Conservation (phyloP, 2,888 invertebrate species). For the Conistra vaccinii region DNA sequence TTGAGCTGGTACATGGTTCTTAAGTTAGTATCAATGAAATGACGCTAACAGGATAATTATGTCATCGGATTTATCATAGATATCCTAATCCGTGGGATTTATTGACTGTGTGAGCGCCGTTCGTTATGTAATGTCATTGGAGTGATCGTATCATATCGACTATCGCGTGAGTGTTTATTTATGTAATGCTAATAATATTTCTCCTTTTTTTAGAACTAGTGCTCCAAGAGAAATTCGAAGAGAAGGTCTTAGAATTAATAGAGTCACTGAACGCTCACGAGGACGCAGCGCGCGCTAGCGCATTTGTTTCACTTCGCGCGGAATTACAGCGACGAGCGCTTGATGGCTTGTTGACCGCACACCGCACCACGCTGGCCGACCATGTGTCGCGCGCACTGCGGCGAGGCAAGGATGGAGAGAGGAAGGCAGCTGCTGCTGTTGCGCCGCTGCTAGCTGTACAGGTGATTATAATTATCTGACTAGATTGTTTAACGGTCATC, state of each 20-base stretch:
- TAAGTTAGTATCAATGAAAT: neutral
- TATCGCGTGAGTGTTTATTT: neutral
- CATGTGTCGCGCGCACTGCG: slow-evolving; percentile 95
- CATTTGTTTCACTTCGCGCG: slow-evolving; percentile 93
- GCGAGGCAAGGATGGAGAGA: slow-evolving; percentile 96
- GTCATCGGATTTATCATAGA: no score
- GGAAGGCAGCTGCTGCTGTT: slow-evolving; percentile 95
- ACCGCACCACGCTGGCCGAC: slow-evolving; percentile 95
- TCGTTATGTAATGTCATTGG: neutral
- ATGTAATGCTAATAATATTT: neutral
- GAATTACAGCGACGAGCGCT: slow-evolving; percentile 95
- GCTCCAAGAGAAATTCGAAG: slow-evolving; percentile 93
- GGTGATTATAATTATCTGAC: slow-evolving; percentile 79
- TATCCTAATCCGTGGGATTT: no score
- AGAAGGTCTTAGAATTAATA: slow-evolving; percentile 96
- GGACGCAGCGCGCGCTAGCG: slow-evolving; percentile 94
- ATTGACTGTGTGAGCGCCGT: neutral
- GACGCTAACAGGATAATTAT: no score
- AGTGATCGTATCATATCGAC: neutral
- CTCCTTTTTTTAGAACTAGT: slow-evolving; percentile 84
- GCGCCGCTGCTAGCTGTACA: slow-evolving; percentile 96
- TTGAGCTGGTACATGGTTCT: neutral
- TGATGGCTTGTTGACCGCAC: slow-evolving; percentile 94
- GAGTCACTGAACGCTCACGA: slow-evolving; percentile 97
- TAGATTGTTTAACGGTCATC: neutral